Conservation (phyloP, 2,888 invertebrate species). For the Folsomia candida region DNA sequence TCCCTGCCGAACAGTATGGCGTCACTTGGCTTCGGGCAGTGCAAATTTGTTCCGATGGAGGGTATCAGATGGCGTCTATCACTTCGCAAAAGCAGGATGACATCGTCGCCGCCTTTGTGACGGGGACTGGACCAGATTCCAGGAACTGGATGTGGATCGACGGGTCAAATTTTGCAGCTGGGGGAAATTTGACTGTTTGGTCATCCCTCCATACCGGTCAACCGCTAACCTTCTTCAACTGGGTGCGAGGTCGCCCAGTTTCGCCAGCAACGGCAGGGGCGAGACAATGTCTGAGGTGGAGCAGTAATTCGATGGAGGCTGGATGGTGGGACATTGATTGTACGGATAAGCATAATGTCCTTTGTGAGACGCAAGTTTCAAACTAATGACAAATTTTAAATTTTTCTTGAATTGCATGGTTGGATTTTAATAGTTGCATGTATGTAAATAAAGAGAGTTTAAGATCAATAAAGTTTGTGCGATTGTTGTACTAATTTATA, state of each 20-base stretch:
- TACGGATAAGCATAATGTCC: constrained; percentile 17
- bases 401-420: too few relatives aligned
- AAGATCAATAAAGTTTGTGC: too few relatives aligned
- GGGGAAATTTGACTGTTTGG: constrained; percentile 20
- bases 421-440: too few relatives aligned
- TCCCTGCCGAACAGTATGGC: neutral
- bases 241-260: constrained; percentile 7
- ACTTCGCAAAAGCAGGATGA: constrained; percentile 12
- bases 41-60: constrained; percentile 14
- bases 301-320: neutral
- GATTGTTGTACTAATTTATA: too few relatives aligned
- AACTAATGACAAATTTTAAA: too few relatives aligned
- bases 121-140: too few relatives aligned
- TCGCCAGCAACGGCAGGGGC: neutral
- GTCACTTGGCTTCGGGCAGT: constrained; percentile 22
- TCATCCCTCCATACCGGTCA: constrained; percentile 17
- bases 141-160: constrained; percentile 26
- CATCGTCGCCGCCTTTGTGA: constrained; percentile 1
- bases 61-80: constrained; percentile 13
- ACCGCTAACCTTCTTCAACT: constrained; percentile 21
- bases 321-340: constrained; percentile 14
- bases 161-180: constrained; percentile 14
- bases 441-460: too few relatives aligned
- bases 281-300: constrained; percentile 8
- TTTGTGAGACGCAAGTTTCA: too few relatives aligned